A percentile compares a stretch with the other conserved stretches of the same genome.
phyloP scores from a whole-genome alignment of 2,113 vertebrate genomes.

The Cynopterus brachyotis region DNA sequence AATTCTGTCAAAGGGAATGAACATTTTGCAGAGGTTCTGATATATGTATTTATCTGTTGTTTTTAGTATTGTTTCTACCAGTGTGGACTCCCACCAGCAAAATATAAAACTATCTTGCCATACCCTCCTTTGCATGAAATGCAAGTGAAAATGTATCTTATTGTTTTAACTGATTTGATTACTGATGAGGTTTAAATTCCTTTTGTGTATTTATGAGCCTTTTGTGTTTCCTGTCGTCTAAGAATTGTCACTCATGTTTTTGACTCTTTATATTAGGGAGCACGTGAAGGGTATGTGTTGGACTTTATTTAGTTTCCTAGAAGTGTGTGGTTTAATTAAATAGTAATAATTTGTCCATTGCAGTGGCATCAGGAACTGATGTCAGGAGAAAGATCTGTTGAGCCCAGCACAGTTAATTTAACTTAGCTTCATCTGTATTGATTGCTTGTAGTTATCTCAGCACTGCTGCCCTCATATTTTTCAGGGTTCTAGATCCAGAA shows the following conservation, averaged over 20 bases:
- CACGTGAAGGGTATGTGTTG: neutral
- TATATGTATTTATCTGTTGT: neutral
- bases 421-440: accelerated
- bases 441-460: neutral
- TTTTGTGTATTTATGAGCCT: neutral
- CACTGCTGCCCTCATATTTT: neutral
- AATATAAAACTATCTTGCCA: neutral
- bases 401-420: accelerated
- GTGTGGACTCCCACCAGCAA: neutral
- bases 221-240: neutral
- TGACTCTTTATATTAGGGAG: neutral
- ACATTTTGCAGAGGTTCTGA: neutral
- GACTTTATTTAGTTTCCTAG: neutral
- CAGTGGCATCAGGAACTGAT: neutral
- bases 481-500: neutral
- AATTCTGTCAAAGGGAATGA: neutral
- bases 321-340: neutral
- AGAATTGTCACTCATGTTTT: neutral
- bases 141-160: neutral
- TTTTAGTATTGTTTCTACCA: neutral
- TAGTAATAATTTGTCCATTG: accelerated
- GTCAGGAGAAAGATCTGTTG: neutral
- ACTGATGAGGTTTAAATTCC: neutral
- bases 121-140: neutral
- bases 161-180: neutral